phyloP scores from a whole-genome alignment of 1,140 invertebrate genomes.

The Melitaea cinxia region DNA sequence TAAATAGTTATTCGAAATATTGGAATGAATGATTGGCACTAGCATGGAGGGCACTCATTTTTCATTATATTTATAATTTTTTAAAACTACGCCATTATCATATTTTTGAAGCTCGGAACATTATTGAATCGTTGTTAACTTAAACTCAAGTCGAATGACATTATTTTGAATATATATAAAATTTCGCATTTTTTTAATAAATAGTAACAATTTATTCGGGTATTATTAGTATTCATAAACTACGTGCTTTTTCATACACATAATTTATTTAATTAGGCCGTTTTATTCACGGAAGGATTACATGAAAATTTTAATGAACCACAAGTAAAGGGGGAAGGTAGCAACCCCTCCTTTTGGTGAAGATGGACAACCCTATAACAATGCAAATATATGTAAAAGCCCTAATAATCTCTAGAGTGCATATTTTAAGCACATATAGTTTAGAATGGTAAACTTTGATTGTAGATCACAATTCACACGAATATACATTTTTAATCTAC shows the following conservation, averaged over 20 bases:
- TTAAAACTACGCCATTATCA: conserved; percentile 43
- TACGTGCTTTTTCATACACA: no score
- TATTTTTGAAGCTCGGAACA: conserved; percentile 54
- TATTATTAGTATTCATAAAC: no score
- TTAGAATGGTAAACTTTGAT: background rate
- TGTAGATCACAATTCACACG: conserved; percentile 38
- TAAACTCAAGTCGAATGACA: no score
- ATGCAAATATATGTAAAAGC: no score
- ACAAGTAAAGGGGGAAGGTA: no score
- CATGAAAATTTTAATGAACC: no score
- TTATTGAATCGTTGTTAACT: conserved; percentile 38
- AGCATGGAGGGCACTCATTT: conserved; percentile 67
- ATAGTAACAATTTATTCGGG: no score
- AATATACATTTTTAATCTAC: conserved; percentile 32
- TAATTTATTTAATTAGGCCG: no score
- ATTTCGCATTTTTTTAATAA: background rate
- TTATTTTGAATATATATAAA: conserved; percentile 1
- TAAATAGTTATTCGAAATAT: conserved; percentile 37
- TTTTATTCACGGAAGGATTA: no score
- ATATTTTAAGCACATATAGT: background rate
- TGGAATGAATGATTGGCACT: conserved; percentile 70
- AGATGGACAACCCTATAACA: background rate
- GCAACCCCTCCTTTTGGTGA: no score
- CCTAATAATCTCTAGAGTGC: no score
- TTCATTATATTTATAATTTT: conserved; percentile 39